Evolutionary conservation across 1,140 invertebrate species (phyloP), one percentile per base, ranked within the genome.

Genomic region (Euschistus heros): DNA sequence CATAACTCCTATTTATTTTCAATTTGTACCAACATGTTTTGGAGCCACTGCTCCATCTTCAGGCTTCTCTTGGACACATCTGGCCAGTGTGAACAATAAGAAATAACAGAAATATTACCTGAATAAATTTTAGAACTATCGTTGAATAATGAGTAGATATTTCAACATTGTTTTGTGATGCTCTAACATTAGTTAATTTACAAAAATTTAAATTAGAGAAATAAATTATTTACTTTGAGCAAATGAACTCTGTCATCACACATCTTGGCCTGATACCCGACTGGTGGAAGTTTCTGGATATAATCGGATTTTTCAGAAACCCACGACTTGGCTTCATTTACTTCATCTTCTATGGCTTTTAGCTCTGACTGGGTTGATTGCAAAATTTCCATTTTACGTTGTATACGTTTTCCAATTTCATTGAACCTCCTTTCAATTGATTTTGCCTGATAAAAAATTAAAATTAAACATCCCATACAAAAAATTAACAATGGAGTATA

Each of bases 321-420:
- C 91, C 91, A 95, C 69, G 85, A 82, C 68, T 88, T 79, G 65
- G 88, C 82, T 68, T 86, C 82, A 60, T 83, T 81, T 24, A 90
- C 88, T 67, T 72, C 70, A 57, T 70, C 66, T 44, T 70, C 63
- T 10, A 69, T 69, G n/a, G 65, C 66, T 14, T 89, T 86, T 67
- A 91, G 86, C 37, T 86, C 88, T 73, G 90, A 90, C 66, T 86
- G 83, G 1, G 88, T 87, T 68, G 84, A 86, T 69, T 91, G 86
- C 42, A 92, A 73, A 62, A 91, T 82, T 75, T 92, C 87, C 2
- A 85, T 76, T 74, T 92, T 93, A 47, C 91, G 81, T 71, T 89
- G 84, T 26, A 93, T 82, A 63, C 91, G 83, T 71, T 93, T 94
- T 27, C 82, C 80, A 0, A 92, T 83, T 73, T 94, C 91, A 61